A percentile compares a stretch with the other conserved stretches of the same genome.
Evolutionary conservation across 2,113 vertebrate genomes (phyloP).

Genomic region (Pelecanoides urinatrix): DNA sequence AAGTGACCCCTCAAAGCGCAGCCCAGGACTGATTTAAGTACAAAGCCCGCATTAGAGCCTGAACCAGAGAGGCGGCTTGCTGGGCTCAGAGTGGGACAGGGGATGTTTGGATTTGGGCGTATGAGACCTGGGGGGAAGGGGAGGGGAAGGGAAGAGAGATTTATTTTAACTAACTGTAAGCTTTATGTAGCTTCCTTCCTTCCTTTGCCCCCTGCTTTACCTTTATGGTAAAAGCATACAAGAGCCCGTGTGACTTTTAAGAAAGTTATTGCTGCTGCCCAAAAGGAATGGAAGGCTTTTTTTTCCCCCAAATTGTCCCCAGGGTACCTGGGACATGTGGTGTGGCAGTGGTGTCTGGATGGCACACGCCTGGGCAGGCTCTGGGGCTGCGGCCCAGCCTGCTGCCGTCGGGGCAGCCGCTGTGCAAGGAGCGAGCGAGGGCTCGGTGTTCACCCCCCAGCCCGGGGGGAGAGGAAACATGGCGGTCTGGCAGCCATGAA

Average conservation of each 20-base stretch:
- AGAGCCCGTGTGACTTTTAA: not conserved
- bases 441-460: fast-evolving
- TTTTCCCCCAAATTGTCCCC: not conserved
- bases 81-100: not conserved
- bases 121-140: not conserved
- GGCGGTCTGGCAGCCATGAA: fast-evolving
- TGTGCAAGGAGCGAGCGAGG: fast-evolving
- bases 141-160: not conserved
- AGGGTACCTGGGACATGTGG: not conserved
- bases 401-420: fast-evolving
- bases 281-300: not conserved
- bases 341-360: not conserved
- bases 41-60: not conserved
- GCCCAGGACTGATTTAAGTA: not conserved
- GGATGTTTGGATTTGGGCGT: not conserved
- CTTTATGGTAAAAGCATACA: not conserved
- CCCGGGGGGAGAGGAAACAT: fast-evolving
- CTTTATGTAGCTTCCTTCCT: conserved; percentile 46
- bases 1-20: not conserved
- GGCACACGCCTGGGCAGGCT: fast-evolving
- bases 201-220: conserved; percentile 28
- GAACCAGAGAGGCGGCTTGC: not conserved
- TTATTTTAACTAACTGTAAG: conserved; percentile 24
- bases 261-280: not conserved
- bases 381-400: not conserved